Evolutionary conservation across 1,140 invertebrate genomes (phyloP).

Genomic region (Aphelenchoides fujianensis): DNA sequence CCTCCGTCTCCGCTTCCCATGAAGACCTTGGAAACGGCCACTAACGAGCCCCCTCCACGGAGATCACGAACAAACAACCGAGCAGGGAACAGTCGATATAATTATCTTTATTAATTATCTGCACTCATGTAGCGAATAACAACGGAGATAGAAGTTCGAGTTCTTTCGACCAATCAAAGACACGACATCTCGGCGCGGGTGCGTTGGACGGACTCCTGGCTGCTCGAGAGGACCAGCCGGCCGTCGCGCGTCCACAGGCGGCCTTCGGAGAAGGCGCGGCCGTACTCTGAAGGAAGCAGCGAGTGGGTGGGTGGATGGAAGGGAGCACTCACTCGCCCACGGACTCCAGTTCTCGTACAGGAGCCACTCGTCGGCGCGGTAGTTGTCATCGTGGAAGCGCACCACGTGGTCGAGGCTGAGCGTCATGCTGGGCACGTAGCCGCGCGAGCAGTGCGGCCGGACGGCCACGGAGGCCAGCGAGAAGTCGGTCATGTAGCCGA

Average conservation of each 20-base stretch:
- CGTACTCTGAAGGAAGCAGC: conserved; percentile 21
- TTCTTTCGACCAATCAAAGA: neutral
- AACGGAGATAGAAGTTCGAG: neutral
- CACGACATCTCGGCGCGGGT: conserved; percentile 15
- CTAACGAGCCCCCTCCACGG: too few species aligned
- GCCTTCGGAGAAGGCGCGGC: conserved; percentile 30
- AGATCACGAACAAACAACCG: too few species aligned
- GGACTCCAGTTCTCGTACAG: conserved; percentile 47
- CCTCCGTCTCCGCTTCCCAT: too few species aligned
- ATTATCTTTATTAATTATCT: too few species aligned
- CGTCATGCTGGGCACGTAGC: conserved; percentile 46
- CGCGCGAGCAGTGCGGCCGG: conserved; percentile 30
- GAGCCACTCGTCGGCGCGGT: conserved; percentile 53
- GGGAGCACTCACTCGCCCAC: conserved; percentile 33
- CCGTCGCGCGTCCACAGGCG: conserved; percentile 32
- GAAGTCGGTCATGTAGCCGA: conserved; percentile 28
- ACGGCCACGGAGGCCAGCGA: conserved; percentile 25
- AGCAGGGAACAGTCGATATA: too few species aligned
- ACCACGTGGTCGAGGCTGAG: conserved; percentile 49
- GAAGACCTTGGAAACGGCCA: too few species aligned
- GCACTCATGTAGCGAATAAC: too few species aligned
- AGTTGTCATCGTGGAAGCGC: conserved; percentile 47
- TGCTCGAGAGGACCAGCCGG: conserved; percentile 19
- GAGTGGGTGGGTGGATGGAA: too few species aligned
- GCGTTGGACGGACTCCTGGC: conserved; percentile 26